Conservation (phyloP, 92 coral and sea anemone species). For the Galaxea fascicularis region DNA sequence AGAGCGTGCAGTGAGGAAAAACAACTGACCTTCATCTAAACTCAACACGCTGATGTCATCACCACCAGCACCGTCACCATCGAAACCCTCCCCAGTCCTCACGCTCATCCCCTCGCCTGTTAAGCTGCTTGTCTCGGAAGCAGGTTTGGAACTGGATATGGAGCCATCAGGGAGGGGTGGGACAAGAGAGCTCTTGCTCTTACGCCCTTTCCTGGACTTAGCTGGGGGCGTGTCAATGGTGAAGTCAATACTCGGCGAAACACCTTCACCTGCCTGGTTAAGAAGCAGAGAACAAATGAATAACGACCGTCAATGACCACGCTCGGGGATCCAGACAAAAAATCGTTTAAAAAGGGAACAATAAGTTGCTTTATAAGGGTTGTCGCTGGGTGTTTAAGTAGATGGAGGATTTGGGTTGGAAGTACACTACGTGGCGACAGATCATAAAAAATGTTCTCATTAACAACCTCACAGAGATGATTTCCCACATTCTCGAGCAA, state of each 20-base stretch:
- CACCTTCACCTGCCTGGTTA: slow-evolving; percentile 5
- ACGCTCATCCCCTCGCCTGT: slow-evolving; percentile 79
- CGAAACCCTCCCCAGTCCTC: slow-evolving; percentile 71
- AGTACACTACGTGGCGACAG: no score
- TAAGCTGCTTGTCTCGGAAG: slow-evolving; percentile 92
- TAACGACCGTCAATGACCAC: no score
- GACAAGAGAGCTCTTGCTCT: slow-evolving; percentile 86
- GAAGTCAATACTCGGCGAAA: slow-evolving; percentile 25
- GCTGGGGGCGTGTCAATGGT: slow-evolving; percentile 73
- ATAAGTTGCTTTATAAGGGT: no score
- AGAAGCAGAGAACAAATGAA: not conserved
- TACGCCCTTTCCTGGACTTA: slow-evolving; percentile 97
- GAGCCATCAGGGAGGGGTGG: slow-evolving; percentile 94
- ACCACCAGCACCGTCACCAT: slow-evolving; percentile 73
- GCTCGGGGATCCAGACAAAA: no score
- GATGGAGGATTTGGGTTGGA: no score
- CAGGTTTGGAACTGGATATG: slow-evolving; percentile 70
- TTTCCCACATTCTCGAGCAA: no score
- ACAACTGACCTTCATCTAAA: slow-evolving; percentile 90
- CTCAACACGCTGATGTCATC: slow-evolving; percentile 97
- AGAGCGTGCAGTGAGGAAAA: not conserved
- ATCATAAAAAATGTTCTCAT: no score
- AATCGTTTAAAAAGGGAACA: no score
- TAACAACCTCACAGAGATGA: no score
- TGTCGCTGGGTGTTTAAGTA: no score